Evolutionary conservation across 2,888 invertebrate species (phyloP).

Genomic region (Julus scandinavius): DNA sequence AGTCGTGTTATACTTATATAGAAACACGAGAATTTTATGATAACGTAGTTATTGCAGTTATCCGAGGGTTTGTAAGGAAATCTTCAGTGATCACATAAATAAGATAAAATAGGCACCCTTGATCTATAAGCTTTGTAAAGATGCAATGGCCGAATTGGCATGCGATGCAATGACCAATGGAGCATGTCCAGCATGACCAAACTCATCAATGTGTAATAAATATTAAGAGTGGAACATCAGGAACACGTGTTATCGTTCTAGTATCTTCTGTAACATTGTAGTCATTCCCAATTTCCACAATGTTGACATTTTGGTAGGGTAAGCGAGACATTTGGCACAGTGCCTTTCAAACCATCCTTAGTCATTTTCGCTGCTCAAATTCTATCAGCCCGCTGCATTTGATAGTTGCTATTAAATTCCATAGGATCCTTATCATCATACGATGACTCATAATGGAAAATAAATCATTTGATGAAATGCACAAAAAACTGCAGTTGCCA

Average conservation of each 20-base stretch:
- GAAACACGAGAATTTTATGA: neutral
- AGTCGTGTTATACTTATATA: neutral
- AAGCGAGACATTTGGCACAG: neutral
- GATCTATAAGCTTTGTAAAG: neutral
- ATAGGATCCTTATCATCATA: neutral
- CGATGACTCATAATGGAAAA: neutral
- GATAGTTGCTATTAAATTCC: constrained; percentile 2
- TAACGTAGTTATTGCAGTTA: neutral
- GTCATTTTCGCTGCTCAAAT: neutral
- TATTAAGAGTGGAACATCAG: neutral
- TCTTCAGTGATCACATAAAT: neutral
- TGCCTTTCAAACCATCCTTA: neutral
- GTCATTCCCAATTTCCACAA: neutral
- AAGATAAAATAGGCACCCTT: neutral
- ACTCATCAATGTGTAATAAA: neutral
- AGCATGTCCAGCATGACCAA: neutral
- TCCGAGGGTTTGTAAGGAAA: neutral
- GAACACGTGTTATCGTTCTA: neutral
- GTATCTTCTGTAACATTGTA: neutral
- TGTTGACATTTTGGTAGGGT: neutral
- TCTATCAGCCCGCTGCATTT: constrained; percentile 3
- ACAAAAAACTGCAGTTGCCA: neutral
- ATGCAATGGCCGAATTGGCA: neutral
- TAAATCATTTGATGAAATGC: neutral
- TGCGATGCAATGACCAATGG: neutral